Evolutionary conservation across 2,888 invertebrate species (phyloP).

Genomic region (Xestia ashworthii): DNA sequence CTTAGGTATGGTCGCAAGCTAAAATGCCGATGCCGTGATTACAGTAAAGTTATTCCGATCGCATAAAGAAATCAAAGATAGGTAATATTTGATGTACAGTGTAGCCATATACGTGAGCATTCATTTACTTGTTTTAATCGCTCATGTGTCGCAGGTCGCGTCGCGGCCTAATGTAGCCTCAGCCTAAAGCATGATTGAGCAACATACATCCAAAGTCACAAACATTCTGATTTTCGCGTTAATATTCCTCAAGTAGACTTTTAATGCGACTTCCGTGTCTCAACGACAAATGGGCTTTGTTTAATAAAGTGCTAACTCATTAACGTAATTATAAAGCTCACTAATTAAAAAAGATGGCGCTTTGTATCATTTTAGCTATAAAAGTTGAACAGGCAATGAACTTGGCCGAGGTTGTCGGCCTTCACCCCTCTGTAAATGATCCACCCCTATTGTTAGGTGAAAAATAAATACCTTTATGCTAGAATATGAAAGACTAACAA

Average conservation of each 20-base stretch:
- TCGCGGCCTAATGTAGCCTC: too few species aligned
- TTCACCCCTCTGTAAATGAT: background rate
- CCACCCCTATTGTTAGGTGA: background rate
- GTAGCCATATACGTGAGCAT: too few species aligned
- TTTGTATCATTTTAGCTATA: slow-evolving; percentile 8
- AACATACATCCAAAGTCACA: background rate
- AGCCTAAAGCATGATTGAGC: background rate
- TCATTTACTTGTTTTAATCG: too few species aligned
- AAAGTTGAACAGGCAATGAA: slow-evolving; percentile 14
- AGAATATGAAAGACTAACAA: background rate
- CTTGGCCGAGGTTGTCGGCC: background rate
- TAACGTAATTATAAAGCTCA: slow-evolving; percentile 35
- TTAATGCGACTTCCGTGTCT: slow-evolving; percentile 45
- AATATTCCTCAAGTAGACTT: background rate
- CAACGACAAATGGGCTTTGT: slow-evolving; percentile 11
- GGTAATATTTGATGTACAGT: too few species aligned
- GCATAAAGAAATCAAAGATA: too few species aligned
- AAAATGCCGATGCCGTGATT: too few species aligned
- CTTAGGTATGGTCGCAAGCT: too few species aligned
- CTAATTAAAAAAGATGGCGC: slow-evolving; percentile 27
- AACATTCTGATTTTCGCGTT: background rate
- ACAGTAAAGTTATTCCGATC: too few species aligned
- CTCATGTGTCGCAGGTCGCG: too few species aligned
- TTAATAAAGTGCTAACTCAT: slow-evolving; percentile 32
- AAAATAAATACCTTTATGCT: background rate